Percentiles rank a stretch among this genome's conserved stretches.
These are phyloP conservation scores for Alces alces DNA, from an alignment of 2,113 vertebrate species.

Conservation along the genomic window DNA sequence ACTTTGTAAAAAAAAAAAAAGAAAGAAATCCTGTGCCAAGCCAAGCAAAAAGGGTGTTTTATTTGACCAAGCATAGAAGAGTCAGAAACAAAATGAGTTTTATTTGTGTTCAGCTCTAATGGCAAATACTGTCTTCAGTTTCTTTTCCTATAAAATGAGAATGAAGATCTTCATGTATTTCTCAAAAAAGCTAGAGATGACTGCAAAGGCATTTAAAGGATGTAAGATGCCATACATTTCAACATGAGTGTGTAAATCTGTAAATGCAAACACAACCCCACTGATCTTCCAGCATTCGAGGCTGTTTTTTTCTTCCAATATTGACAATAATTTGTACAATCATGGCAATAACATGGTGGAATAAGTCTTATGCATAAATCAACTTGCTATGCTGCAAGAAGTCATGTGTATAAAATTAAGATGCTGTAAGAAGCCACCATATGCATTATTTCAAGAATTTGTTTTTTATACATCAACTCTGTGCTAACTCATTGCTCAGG, in stretches of 20 bases:
- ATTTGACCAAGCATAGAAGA: background rate
- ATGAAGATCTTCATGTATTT: background rate
- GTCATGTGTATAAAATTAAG: background rate
- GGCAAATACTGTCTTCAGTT: background rate
- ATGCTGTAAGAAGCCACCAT: background rate
- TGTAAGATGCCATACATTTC: background rate
- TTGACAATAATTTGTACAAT: background rate
- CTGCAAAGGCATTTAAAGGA: background rate
- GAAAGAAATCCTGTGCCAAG: background rate
- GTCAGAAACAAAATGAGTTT: background rate
- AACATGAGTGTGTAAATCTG: background rate
- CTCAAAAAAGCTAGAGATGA: background rate
- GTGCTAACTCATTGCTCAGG: background rate
- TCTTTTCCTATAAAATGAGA: conserved; percentile 20
- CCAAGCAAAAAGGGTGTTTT: background rate
- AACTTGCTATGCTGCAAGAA: background rate
- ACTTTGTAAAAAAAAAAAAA: background rate
- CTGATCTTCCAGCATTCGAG: background rate
- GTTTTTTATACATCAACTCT: background rate
- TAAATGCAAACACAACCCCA: background rate
- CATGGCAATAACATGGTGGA: background rate
- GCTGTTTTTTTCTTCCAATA: background rate
- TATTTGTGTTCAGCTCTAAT: background rate
- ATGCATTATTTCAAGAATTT: background rate
- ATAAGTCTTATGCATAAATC: background rate